These are phyloP conservation scores for Diprion similis DNA, from an alignment of 1,140 invertebrate genomes.

Conservation along the genomic window DNA sequence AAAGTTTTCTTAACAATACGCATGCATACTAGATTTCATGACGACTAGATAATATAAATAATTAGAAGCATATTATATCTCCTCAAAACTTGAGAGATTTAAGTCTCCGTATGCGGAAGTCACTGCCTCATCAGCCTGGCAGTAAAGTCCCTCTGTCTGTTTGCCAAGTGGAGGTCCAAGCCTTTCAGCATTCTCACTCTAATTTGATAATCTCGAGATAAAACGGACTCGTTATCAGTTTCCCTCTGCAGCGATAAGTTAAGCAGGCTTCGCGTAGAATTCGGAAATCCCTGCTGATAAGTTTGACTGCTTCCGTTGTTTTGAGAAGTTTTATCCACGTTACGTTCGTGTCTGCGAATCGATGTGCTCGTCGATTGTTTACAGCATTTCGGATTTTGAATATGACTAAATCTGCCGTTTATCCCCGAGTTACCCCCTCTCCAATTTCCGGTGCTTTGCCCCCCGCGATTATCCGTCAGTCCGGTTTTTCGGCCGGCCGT, in stretches of 20 bases:
- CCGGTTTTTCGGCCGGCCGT: slow-evolving; percentile 9
- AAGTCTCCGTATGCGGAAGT: not conserved
- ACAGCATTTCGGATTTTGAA: not conserved
- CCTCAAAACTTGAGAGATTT: not conserved
- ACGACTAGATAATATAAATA: not conserved
- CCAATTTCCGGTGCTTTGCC: not conserved
- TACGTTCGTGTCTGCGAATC: not conserved
- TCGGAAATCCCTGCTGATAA: slow-evolving; percentile 12
- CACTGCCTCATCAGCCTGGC: slow-evolving; percentile 50
- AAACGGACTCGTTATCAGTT: not conserved
- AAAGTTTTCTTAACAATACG: not conserved
- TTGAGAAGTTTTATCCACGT: not conserved
- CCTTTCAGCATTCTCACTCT: slow-evolving; percentile 48
- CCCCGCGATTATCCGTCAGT: not conserved
- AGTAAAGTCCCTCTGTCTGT: slow-evolving; percentile 54
- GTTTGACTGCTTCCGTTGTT: too few species aligned
- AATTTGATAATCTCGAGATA: slow-evolving; percentile 35
- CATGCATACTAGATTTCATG: not conserved
- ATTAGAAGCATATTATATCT: not conserved
- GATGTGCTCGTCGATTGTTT: not conserved
- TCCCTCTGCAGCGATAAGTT: slow-evolving; percentile 16
- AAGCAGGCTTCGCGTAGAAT: slow-evolving; percentile 18
- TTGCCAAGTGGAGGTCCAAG: slow-evolving; percentile 53
- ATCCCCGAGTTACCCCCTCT: not conserved
- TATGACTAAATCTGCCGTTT: not conserved